Evolutionary conservation across 2,888 invertebrate species (phyloP), one percentile per base, ranked within the genome.

Genomic region (Synergus japonicus): DNA sequence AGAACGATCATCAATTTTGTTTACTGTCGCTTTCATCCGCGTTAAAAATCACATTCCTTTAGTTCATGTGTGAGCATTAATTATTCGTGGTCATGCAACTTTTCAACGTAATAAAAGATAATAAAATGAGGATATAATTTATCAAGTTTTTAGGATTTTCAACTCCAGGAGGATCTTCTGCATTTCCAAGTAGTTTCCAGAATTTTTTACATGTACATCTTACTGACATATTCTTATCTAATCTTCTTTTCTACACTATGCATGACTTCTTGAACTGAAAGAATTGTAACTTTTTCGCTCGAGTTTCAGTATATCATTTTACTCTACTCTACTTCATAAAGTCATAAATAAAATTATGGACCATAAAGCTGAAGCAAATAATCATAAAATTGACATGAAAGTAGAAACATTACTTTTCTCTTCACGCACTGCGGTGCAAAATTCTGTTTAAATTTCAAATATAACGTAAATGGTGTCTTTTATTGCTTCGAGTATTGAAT

Each of bases 1-100:
- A 54, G 73, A n/a, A 54, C 54, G 37, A 58, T 73, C 73, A 73
- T 73, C 73, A 73, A 73, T 73, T 73, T 73, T 73, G 54, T 73
- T 73, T 37, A 73, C 73, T 73, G 73, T 54, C 73, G 18, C n/a
- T 18, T 58, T 73, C n/a, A 58, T 54, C 37, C 18, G 54, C 73
- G 18, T 73, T 49, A 3, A 22, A 54, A 49, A 73, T 54, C 54
- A 54, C 54, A 73, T 73, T 73, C 54, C 10, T 46, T 8, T 46
- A 49, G 69, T 22, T 15, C 46, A 3, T 73, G 60, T 60, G 22
- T 22, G n/a, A 54, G n/a, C 41, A 54, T 73, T 54, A 54, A 54
- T 37, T 73, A 54, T 54, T 73, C 12, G n/a, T 54, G 54, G 5
- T 54, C n/a, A n/a, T n/a, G 15, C 64, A 37, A 64, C 13, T 64